These are phyloP conservation scores for Tinamus guttatus DNA, from an alignment of 2,113 vertebrate genomes.

Conservation along the genomic window DNA sequence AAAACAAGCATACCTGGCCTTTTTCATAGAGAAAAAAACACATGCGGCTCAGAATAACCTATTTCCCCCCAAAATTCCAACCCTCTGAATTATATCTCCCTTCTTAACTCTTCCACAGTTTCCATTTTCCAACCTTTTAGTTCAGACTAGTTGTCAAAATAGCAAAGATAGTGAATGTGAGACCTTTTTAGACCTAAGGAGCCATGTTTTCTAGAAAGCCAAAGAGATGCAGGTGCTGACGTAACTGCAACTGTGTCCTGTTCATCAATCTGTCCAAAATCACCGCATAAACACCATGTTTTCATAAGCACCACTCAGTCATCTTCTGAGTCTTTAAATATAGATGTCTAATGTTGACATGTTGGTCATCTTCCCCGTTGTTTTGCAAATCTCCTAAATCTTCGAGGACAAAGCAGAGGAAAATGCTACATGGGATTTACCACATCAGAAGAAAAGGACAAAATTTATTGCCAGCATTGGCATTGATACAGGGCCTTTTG, in stretches of 20 bases:
- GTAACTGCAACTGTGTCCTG: not conserved
- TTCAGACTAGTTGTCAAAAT: not conserved
- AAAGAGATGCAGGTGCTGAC: not conserved
- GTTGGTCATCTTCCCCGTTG: not conserved
- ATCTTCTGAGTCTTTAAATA: not conserved
- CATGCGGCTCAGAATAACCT: not conserved
- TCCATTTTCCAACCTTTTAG: not conserved
- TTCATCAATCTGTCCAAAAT: not conserved
- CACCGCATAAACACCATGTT: not conserved
- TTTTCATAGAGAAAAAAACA: not conserved
- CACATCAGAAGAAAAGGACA: not conserved
- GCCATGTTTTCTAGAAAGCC: not conserved
- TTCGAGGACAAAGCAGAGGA: not conserved
- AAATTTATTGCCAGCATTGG: not conserved
- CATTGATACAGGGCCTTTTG: rapidly evolving
- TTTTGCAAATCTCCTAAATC: not conserved
- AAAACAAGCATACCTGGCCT: not conserved
- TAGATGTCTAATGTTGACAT: rapidly evolving
- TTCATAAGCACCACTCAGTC: not conserved
- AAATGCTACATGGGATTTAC: not conserved
- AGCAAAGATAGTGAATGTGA: not conserved
- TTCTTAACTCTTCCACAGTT: not conserved
- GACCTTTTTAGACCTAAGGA: not conserved
- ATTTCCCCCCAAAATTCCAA: not conserved
- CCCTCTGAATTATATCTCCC: not conserved